These are phyloP conservation scores for Mastigias papua DNA, from an alignment of 30 jellyfish, hydroid and myxozoan species.

Conservation along the genomic window DNA sequence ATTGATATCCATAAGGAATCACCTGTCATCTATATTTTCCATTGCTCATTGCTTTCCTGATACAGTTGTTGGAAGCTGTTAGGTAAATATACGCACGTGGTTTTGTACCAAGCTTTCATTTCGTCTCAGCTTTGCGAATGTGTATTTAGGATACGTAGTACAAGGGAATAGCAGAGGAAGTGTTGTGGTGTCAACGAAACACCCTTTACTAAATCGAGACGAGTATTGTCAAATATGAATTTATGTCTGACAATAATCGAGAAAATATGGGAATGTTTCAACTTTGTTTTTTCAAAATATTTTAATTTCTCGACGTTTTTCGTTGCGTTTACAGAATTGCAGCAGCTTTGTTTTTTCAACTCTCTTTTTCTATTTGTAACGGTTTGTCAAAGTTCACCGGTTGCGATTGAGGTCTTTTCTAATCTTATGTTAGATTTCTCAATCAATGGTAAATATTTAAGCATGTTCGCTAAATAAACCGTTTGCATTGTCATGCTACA, in stretches of 20 bases:
- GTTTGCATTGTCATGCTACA: not conserved
- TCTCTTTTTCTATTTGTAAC: not conserved
- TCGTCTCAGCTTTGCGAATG: not conserved
- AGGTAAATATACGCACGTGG: no score
- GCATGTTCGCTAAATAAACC: not conserved
- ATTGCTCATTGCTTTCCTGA: no score
- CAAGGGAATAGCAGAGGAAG: no score
- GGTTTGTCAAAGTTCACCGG: not conserved
- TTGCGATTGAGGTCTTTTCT: not conserved
- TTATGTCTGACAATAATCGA: no score
- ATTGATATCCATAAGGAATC: no score
- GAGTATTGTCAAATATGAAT: not conserved
- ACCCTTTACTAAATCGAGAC: not conserved
- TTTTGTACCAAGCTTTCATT: not conserved
- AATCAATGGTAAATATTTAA: not conserved
- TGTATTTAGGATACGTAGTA: no score
- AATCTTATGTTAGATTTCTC: not conserved
- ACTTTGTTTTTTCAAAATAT: no score
- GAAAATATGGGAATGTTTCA: not conserved
- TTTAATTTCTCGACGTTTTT: not conserved
- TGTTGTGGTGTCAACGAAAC: no score
- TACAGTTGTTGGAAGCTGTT: no score
- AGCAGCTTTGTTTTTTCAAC: not conserved
- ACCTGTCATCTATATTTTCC: no score
- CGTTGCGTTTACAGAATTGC: no score